These are phyloP conservation scores for Drosophila bipectinata DNA, from an alignment of 1,140 invertebrate species.

Conservation along the genomic window DNA sequence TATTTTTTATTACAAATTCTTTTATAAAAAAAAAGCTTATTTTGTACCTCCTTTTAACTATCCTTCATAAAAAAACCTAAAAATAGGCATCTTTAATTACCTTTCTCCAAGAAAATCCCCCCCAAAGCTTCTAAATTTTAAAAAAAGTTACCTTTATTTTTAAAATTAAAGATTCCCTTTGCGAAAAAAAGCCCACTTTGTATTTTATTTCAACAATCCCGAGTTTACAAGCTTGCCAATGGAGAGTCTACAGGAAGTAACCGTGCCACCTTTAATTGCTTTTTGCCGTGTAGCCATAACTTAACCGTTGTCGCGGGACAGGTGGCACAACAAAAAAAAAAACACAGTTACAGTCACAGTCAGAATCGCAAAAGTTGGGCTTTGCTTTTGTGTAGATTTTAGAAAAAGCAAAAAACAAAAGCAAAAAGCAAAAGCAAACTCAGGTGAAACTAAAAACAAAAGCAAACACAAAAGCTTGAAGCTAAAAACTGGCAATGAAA, in stretches of 20 bases:
- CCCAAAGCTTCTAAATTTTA: too few species aligned
- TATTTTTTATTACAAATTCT: too few species aligned
- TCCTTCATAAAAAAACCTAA: too few species aligned
- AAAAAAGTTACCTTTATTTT: too few species aligned
- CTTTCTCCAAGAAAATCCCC: too few species aligned
- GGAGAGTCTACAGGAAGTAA: not conserved
- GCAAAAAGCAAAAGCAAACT: not conserved
- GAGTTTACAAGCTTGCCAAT: not conserved
- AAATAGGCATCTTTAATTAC: too few species aligned
- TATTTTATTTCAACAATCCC: not conserved
- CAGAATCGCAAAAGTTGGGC: conserved; percentile 8
- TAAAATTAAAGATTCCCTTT: too few species aligned
- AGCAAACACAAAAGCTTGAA: not conserved
- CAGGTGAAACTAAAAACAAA: not conserved
- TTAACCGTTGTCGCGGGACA: conserved; percentile 2
- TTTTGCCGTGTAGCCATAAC: conserved; percentile 18
- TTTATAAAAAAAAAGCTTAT: too few species aligned
- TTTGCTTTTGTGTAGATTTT: not conserved
- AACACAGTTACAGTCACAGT: not conserved
- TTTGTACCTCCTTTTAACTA: too few species aligned
- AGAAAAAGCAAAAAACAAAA: not conserved
- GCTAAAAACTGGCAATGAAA: conserved; percentile 6
- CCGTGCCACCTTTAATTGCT: conserved; percentile 17
- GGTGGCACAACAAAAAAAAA: not conserved
- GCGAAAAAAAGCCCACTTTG: not conserved